These are phyloP conservation scores for Dromas ardeola DNA, from an alignment of 2,113 vertebrate genomes.

Conservation along the genomic window DNA sequence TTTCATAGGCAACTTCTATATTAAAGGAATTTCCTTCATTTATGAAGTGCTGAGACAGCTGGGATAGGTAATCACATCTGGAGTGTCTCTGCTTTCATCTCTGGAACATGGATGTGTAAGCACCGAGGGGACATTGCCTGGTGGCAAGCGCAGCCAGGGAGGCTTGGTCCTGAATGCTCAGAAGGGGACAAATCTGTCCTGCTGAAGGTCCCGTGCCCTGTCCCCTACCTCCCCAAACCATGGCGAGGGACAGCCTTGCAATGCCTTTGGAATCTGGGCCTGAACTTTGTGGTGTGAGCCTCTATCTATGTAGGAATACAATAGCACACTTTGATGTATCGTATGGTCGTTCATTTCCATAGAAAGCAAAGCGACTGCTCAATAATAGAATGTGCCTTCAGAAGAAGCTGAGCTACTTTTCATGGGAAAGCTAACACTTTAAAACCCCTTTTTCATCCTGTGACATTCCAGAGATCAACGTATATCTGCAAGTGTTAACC, in stretches of 20 bases:
- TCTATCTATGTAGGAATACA: neutral
- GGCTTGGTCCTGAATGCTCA: neutral
- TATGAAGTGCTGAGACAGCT: neutral
- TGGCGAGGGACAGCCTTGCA: neutral
- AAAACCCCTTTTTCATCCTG: neutral
- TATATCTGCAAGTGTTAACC: neutral
- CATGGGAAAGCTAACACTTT: neutral
- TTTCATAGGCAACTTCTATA: neutral
- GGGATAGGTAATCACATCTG: neutral
- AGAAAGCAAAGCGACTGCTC: neutral
- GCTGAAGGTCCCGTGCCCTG: neutral
- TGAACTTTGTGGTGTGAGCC: neutral
- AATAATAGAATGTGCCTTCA: neutral
- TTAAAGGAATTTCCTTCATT: neutral
- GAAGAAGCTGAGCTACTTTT: neutral
- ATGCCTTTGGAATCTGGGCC: neutral
- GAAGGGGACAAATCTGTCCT: neutral
- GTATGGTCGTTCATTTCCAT: neutral
- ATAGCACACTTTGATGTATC: rapidly evolving
- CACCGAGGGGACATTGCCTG: neutral
- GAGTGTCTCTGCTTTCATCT: neutral
- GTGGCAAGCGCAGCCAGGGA: neutral
- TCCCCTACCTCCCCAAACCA: neutral
- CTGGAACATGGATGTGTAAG: neutral
- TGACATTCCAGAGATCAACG: neutral